Evolutionary conservation across 1,140 invertebrate genomes (phyloP), one percentile per base, ranked within the genome.

Genomic region (Metaphire vulgaris): DNA sequence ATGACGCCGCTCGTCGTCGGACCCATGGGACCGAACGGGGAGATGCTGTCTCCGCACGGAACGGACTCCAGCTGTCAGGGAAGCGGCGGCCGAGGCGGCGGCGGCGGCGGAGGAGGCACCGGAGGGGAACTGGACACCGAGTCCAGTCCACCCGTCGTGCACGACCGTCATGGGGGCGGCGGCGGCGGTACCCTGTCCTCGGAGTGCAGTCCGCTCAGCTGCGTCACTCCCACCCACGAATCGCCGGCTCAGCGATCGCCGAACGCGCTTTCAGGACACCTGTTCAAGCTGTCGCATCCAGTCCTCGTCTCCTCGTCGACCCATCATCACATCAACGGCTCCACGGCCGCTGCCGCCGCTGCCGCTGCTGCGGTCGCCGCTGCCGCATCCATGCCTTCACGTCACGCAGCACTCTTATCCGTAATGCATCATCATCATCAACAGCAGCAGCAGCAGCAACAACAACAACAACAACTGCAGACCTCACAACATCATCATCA

Each of bases 1-100:
- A 78, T 78, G 77, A 78, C 77, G 72, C 77, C 77, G 26, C 21
- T 73, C 0, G 30, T 32, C 6, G 34, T 73, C 32, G 72, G 72
- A 12, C 41, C 41, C 41, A 56, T 56, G 6, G 41, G 41, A 56
- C 41, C 41, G 21, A 56, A 56, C 21, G 41, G 41, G 21, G 41
- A 56, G 41, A 56, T 56, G 41, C 41, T 56, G 41, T 56, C 41
- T 6, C 41, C 41, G 21, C 41, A 56, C 21, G 41, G 41, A 56
- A 56, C 41, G 6, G 41, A 56, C 21, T 56, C 41, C 41, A 56
- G 41, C 21, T 56, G 41, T 21, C 6, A 56, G 6, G 41, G 41
- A 56, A 56, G 41, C 41, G 41, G 41, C 6, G 41, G 6, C 6
- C 6, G 41, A 56, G 41, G 41, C 21, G 41, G 41, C 6, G 41